Evolutionary conservation across 2,113 vertebrate species (phyloP).

Genomic region (Alaudala cheleensis): DNA sequence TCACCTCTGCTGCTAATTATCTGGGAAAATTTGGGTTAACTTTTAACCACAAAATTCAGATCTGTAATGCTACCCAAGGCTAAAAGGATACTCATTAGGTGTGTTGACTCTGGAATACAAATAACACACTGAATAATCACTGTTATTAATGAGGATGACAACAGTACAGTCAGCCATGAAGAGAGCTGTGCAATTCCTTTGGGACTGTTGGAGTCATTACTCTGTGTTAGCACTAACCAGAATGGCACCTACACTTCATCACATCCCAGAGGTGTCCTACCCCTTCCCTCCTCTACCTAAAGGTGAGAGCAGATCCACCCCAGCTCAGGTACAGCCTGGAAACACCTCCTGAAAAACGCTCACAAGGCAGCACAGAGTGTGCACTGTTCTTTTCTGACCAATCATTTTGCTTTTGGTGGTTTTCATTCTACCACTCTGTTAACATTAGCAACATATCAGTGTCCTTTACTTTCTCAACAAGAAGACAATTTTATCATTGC

Average conservation of each 20-base stretch:
- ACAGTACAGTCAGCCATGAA: background rate
- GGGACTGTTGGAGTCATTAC: background rate
- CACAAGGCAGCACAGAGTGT: accelerated
- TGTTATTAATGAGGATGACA: background rate
- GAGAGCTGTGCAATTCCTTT: background rate
- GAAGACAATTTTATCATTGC: background rate
- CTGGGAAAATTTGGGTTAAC: background rate
- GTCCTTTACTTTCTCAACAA: background rate
- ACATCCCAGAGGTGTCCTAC: background rate
- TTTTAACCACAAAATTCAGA: background rate
- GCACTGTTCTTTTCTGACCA: background rate
- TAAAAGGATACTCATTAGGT: background rate
- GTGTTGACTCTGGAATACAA: background rate
- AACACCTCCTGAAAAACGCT: background rate
- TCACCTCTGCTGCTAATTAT: background rate
- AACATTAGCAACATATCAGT: background rate
- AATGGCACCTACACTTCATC: background rate
- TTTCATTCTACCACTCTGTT: background rate
- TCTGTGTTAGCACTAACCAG: background rate
- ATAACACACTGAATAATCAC: background rate
- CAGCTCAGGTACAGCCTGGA: background rate
- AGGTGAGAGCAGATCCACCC: background rate
- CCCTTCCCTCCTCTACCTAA: background rate
- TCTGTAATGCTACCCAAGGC: background rate
- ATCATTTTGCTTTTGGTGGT: background rate